Percentiles rank a stretch among this genome's conserved stretches.
Conservation (phyloP, 2,888 invertebrate genomes). For the Hartigia nigra region DNA sequence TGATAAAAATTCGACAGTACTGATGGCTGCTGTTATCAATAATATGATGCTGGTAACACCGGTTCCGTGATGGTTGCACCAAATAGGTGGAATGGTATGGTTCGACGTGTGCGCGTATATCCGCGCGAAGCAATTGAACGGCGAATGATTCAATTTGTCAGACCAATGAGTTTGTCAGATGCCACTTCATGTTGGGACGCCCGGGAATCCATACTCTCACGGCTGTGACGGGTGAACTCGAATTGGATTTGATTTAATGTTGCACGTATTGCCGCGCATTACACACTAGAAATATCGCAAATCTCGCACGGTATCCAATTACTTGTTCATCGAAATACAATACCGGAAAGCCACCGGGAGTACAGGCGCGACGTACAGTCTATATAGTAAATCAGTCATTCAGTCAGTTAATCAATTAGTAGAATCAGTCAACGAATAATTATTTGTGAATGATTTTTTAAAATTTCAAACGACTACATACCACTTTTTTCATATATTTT, state of each 20-base stretch:
- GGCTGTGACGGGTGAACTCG: constrained; percentile 46
- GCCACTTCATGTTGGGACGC: constrained; percentile 58
- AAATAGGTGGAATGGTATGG: not conserved
- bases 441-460: too few relatives aligned
- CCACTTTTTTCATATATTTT: not conserved
- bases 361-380: not conserved
- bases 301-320: constrained; percentile 55
- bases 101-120: constrained; percentile 43
- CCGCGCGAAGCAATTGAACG: constrained; percentile 63
- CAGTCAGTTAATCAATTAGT: not conserved
- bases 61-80: not conserved
- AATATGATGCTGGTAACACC: not conserved
- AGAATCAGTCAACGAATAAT: not conserved
- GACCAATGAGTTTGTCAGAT: constrained; percentile 66
- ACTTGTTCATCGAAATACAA: constrained; percentile 48
- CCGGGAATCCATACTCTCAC: constrained; percentile 1
- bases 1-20: not conserved
- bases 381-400: not conserved
- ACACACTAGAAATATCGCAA: constrained; percentile 62
- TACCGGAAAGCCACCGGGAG: constrained; percentile 29
- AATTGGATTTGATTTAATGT: constrained; percentile 65
- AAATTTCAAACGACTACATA: not conserved
- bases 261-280: constrained; percentile 61
- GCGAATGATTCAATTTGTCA: constrained; percentile 66
- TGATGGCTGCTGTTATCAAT: not conserved